Evolutionary conservation across 2,888 invertebrate genomes (phyloP).

Genomic region (Rhopalosiphum nymphaeae): DNA sequence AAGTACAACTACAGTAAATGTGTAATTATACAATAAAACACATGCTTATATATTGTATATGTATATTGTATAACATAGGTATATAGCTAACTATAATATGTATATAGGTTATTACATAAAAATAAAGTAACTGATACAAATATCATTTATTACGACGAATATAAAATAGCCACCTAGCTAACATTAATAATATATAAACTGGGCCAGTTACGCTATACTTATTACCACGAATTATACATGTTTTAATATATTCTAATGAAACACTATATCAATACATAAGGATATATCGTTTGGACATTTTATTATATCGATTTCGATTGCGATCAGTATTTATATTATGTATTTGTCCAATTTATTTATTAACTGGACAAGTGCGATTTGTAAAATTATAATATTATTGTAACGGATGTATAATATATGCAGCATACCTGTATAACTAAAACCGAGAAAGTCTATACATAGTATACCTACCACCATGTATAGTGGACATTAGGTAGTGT

Average conservation of each 20-base stretch:
- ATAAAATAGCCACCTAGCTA: not conserved
- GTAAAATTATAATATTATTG: constrained; percentile 26
- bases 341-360: not conserved
- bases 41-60: not conserved
- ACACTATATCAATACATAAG: not conserved
- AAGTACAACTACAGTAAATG: not conserved
- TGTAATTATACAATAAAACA: not conserved
- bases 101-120: constrained; percentile 6
- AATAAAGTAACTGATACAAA: not conserved
- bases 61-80: not conserved
- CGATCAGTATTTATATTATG: not conserved
- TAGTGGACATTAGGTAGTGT: not conserved
- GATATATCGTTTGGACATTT: not conserved
- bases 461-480: not conserved
- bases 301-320: not conserved
- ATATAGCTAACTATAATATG: not conserved
- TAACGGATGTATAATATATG: not conserved
- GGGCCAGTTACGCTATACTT: not conserved
- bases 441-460: constrained; percentile 45
- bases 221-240: not conserved
- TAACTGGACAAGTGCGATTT: constrained; percentile 9
- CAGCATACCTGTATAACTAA: not conserved
- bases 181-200: not conserved
- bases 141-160: constrained; percentile 23
- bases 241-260: not conserved